A percentile compares a stretch with the other conserved stretches of the same genome.
These are phyloP conservation scores for Drosophila anceps DNA, from an alignment of 2,888 invertebrate genomes.

Conservation along the genomic window DNA sequence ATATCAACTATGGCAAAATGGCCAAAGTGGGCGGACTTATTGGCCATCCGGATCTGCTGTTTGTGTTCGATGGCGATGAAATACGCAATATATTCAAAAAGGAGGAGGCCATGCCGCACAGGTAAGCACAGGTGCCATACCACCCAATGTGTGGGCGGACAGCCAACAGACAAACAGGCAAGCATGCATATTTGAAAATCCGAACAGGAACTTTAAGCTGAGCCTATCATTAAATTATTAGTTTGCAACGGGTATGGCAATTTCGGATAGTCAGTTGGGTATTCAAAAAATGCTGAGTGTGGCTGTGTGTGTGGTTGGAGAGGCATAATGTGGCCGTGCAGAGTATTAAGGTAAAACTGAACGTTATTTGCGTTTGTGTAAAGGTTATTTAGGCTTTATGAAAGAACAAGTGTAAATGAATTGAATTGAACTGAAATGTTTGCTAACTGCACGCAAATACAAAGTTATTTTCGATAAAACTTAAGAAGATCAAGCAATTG, in stretches of 20 bases:
- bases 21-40: conserved; percentile 90
- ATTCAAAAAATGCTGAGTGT: background rate
- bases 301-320: background rate
- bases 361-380: background rate
- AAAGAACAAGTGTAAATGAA: background rate
- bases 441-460: background rate
- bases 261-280: background rate
- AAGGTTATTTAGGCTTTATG: too few species aligned
- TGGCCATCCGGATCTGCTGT: conserved; percentile 91
- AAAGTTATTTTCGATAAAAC: background rate
- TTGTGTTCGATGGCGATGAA: conserved; percentile 90
- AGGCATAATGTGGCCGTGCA: too few species aligned
- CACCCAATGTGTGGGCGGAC: background rate
- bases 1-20: conserved; percentile 87
- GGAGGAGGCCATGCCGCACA: conserved; percentile 90
- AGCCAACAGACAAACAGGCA: background rate
- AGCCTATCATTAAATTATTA: conserved; percentile 1
- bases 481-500: background rate
- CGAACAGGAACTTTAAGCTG: conserved; percentile 14
- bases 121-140: conserved; percentile 82
- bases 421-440: background rate
- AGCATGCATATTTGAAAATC: conserved; percentile 16
- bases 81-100: conserved; percentile 90
- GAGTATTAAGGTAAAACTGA: too few species aligned
- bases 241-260: background rate